Percentiles rank a stretch among this genome's conserved stretches.
These are phyloP conservation scores for Saccostrea echinata DNA, from an alignment of 1,140 invertebrate genomes.

Conservation along the genomic window DNA sequence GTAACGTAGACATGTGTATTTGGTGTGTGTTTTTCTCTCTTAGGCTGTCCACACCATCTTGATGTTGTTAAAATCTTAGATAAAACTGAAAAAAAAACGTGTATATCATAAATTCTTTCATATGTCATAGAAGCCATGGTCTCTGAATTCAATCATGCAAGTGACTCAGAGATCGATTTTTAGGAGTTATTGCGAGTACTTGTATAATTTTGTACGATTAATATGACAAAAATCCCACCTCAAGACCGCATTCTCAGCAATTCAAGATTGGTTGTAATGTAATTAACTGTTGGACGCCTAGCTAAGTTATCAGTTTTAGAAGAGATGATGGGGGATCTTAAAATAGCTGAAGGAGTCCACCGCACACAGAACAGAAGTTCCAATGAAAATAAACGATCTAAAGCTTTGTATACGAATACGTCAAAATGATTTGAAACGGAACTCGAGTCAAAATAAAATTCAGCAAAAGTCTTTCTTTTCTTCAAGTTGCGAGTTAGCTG, in stretches of 20 bases:
- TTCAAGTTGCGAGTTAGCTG: no score
- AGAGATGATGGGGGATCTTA: not conserved
- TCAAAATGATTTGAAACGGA: not conserved
- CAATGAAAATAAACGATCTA: conserved; percentile 9
- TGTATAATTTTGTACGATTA: not conserved
- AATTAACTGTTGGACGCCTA: not conserved
- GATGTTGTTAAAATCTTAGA: no score
- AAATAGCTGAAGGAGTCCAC: conserved; percentile 1
- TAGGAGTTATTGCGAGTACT: not conserved
- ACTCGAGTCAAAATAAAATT: not conserved
- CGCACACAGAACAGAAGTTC: not conserved
- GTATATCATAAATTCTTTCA: no score
- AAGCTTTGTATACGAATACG: not conserved
- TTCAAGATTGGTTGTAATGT: not conserved
- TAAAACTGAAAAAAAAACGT: no score
- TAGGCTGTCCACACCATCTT: no score
- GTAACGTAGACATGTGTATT: no score
- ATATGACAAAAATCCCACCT: not conserved
- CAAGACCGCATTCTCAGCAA: not conserved
- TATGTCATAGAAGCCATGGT: no score
- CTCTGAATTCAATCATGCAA: no score
- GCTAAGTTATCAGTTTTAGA: not conserved
- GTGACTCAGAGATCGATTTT: not conserved
- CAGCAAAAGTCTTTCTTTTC: not conserved
- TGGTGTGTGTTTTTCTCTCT: no score